Evolutionary conservation across 2,888 invertebrate genomes (phyloP).

Genomic region (Tachystola acroxantha): DNA sequence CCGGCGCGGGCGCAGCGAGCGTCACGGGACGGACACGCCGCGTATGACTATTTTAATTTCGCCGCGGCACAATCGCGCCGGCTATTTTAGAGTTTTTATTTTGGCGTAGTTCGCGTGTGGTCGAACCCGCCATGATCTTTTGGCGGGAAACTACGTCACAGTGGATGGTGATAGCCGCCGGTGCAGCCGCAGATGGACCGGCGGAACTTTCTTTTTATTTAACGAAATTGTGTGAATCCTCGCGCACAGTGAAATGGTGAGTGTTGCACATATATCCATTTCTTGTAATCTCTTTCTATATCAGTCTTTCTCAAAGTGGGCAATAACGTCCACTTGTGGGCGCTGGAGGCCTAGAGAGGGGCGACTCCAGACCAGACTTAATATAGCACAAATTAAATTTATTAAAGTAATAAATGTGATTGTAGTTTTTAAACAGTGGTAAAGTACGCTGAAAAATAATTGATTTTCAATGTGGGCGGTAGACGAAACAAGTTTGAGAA

Average conservation of each 20-base stretch:
- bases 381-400: too few relatives aligned
- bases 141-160: conserved; percentile 67
- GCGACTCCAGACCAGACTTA: too few relatives aligned
- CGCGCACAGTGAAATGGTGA: background rate
- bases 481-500: too few relatives aligned
- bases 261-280: too few relatives aligned
- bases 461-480: too few relatives aligned
- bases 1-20: conserved; percentile 27
- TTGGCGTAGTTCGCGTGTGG: conserved; percentile 77
- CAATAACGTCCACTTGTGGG: too few relatives aligned
- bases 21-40: conserved; percentile 27
- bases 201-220: background rate
- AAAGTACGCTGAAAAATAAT: too few relatives aligned
- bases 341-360: too few relatives aligned
- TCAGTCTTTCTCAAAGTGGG: too few relatives aligned
- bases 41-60: conserved; percentile 66
- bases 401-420: too few relatives aligned
- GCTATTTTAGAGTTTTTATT: conserved; percentile 76
- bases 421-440: too few relatives aligned
- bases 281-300: too few relatives aligned
- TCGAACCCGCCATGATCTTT: conserved; percentile 52
- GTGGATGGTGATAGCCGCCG: conserved; percentile 42
- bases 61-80: conserved; percentile 50
- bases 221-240: background rate
- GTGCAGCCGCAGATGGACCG: conserved; percentile 32